Evolutionary conservation across 2,888 invertebrate genomes (phyloP).

Genomic region (Xanthorhoe designata): DNA sequence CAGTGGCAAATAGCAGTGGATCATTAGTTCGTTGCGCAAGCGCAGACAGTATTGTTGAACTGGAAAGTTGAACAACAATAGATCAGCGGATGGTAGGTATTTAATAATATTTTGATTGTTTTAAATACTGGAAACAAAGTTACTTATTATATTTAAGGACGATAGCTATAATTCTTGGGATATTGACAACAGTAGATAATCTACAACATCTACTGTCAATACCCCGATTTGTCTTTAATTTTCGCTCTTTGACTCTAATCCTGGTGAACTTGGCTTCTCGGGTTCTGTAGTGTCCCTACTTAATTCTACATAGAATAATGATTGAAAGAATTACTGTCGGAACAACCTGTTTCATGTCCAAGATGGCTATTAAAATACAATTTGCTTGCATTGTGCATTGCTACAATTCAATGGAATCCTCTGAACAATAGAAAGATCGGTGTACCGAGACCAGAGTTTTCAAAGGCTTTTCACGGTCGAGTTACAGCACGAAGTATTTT

Average conservation of each 20-base stretch:
- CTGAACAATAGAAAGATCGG: conserved; percentile 11
- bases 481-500: conserved; percentile 10
- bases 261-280: too few relatives aligned
- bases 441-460: conserved; percentile 9
- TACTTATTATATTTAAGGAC: too few relatives aligned
- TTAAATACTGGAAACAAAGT: not conserved
- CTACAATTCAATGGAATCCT: conserved; percentile 13
- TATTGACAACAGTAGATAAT: too few relatives aligned
- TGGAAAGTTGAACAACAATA: conserved; percentile 28
- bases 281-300: too few relatives aligned
- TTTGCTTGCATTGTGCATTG: not conserved
- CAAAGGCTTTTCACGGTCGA: conserved; percentile 23
- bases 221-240: too few relatives aligned
- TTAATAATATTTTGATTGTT: not conserved
- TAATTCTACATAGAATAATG: too few relatives aligned
- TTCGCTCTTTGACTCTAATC: too few relatives aligned
- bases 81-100: not conserved
- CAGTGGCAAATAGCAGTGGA: conserved; percentile 36
- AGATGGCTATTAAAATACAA: not conserved
- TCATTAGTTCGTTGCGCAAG: conserved; percentile 27
- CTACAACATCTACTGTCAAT: too few relatives aligned
- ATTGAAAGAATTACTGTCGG: not conserved
- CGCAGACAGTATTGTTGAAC: conserved; percentile 24
- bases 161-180: too few relatives aligned
- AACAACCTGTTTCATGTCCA: not conserved